Conservation (phyloP, 2,888 invertebrate species). For the Sisyra terminalis region DNA sequence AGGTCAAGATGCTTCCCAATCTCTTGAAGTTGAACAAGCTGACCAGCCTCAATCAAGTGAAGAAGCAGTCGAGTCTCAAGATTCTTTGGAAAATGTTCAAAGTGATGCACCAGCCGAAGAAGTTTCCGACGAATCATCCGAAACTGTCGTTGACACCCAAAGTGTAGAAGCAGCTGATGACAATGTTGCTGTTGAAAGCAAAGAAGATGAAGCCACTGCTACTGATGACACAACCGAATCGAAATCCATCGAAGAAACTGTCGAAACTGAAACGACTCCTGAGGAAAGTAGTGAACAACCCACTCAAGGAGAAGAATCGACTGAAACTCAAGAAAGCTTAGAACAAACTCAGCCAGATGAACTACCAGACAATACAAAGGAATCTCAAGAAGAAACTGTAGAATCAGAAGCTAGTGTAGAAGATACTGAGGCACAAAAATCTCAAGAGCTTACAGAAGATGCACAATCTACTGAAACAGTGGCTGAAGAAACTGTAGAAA, state of each 20-base stretch:
- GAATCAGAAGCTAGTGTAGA: slow-evolving; percentile 18
- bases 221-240: slow-evolving; percentile 9
- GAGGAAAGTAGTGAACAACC: slow-evolving; percentile 13
- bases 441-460: slow-evolving; percentile 19
- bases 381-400: slow-evolving; percentile 13
- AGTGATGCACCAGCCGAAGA: slow-evolving; percentile 11
- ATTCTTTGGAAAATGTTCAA: slow-evolving; percentile 14
- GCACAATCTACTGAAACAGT: slow-evolving; percentile 17
- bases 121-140: slow-evolving; percentile 13
- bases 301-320: slow-evolving; percentile 12
- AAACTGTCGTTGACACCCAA: slow-evolving; percentile 12
- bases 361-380: slow-evolving; percentile 13
- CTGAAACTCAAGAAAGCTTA: slow-evolving; percentile 16
- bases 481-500: slow-evolving; percentile 12
- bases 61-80: slow-evolving; percentile 10
- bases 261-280: slow-evolving; percentile 8
- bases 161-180: slow-evolving; percentile 2
- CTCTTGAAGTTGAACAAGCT: slow-evolving; percentile 11
- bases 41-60: slow-evolving; percentile 13
- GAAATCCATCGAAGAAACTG: slow-evolving; percentile 6
- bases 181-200: not conserved
- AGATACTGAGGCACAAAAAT: slow-evolving; percentile 22
- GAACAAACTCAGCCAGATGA: slow-evolving; percentile 22
- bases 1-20: too few relatives aligned
- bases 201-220: not conserved